A percentile compares a stretch with the other conserved stretches of the same genome.
Evolutionary conservation across 2,888 invertebrate species (phyloP).

Genomic region (Diogma glabrata): DNA sequence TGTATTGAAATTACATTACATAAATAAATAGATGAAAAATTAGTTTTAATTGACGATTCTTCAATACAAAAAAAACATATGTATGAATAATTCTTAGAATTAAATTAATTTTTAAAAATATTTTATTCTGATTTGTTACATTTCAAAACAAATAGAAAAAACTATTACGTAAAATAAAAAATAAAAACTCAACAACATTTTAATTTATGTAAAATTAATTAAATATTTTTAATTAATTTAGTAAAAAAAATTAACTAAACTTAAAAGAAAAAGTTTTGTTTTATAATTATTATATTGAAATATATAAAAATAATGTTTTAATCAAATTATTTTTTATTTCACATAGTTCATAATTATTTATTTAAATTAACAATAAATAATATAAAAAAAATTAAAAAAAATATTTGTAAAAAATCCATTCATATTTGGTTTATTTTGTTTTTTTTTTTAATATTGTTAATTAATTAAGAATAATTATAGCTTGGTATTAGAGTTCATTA

Average conservation of each 20-base stretch:
- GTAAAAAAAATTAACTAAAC: conserved; percentile 5
- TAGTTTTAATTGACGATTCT: conserved; percentile 9
- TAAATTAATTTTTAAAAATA: not conserved
- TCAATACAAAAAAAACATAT: conserved; percentile 9
- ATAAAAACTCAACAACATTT: not conserved
- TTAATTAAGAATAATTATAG: conserved; percentile 17
- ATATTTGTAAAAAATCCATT: conserved; percentile 13
- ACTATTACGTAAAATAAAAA: not conserved
- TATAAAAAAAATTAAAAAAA: conserved; percentile 3
- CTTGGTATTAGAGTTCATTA: conserved; percentile 21
- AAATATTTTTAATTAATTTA: not conserved
- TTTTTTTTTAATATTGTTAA: conserved; percentile 8
- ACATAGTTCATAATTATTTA: conserved; percentile 2
- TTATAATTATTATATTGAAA: too few species aligned
- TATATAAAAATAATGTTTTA: not conserved
- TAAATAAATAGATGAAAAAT: conserved; percentile 1
- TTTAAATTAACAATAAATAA: not conserved
- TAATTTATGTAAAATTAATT: not conserved
- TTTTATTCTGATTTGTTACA: not conserved
- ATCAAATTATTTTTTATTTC: not conserved
- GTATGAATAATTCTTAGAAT: too few species aligned
- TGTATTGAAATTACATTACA: not conserved
- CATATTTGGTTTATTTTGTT: conserved; percentile 8
- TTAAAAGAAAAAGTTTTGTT: not conserved
- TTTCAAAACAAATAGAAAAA: not conserved